Conservation (phyloP, 1,140 invertebrate genomes). For the Pemphigus obesinymphae region DNA sequence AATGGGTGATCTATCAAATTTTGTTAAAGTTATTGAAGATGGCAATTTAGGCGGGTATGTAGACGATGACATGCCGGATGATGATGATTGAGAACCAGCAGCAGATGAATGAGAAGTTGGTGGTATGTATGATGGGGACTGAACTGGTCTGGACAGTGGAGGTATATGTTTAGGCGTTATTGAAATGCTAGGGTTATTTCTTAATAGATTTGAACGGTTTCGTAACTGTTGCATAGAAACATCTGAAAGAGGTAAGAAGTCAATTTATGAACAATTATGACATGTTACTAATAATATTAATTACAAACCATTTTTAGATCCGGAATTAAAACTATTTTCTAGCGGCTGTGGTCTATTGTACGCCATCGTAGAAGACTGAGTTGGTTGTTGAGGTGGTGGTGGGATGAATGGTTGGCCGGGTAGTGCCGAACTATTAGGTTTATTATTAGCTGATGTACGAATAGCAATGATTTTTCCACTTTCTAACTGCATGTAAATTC, state of each 20-base stretch:
- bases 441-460: constrained; percentile 57
- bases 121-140: background rate
- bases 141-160: background rate
- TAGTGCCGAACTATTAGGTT: background rate
- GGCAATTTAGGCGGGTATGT: constrained; percentile 23
- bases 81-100: background rate
- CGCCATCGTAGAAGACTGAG: background rate
- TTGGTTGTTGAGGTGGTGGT: background rate
- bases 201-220: constrained; percentile 25
- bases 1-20: background rate
- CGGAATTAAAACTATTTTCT: constrained; percentile 17
- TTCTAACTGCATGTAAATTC: constrained; percentile 90
- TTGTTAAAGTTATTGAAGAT: constrained; percentile 29
- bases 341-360: background rate
- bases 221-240: constrained; percentile 17
- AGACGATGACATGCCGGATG: background rate
- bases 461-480: constrained; percentile 97
- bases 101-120: background rate
- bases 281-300: background rate
- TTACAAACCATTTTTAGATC: background rate
- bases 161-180: constrained; percentile 28
- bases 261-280: background rate
- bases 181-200: constrained; percentile 40
- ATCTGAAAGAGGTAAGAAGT: background rate
- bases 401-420: background rate